Base-by-base conservation (phyloP, 2,888 invertebrate genomes). In the Drosophila prolongata region DNA sequence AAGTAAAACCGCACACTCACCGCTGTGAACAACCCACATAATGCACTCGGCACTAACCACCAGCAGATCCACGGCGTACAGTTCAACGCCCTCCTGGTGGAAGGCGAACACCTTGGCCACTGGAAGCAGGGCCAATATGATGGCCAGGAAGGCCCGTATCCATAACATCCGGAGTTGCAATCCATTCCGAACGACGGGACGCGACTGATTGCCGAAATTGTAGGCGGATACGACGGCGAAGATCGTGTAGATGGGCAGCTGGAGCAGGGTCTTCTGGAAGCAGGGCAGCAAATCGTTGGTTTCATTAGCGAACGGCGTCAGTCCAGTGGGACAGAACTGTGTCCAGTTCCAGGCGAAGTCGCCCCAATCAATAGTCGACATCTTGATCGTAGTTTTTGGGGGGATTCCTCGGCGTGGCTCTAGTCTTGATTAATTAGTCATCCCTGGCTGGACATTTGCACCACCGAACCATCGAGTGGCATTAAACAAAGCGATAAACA, bases 21-120 rank as follows among this genome's bases (percentile, higher is more conserved):
- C 94, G 80, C 96, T 94, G 92, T 98, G 98, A 16, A 97, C 94
- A 57, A 96, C 92, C 98, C 98, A 98, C 50, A 96, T 94, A 50
- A 97, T 91, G 76, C 95, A 95, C 90, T 96, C 94, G 4, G 95
- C 94, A 46, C 95, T 95, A 27, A 95, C 94, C 49, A 95, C 92
- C 46, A 97, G 94, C 89, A 96, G 95, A 90, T 96, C 96, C 59
- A 95, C 94, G 10, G 95, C 94, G 85, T 93, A 94, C 66, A 95
- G 92, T 58, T 93, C 92, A 44, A 93, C 89, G 52, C 91, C 90
- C 74, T 93, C 93, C 38, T 94, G 94, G 75, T 95, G 91, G 88
- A 94, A 94, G 66, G 94, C 93, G 90, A 95, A 96, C 57, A 96
- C 93, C 89, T 95, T 94, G 59, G 95, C 91, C 47, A 96, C 92